Evolutionary conservation across 2,797 vertebrate species (phyloP).

Genomic region (Lophotriccus pileatus): DNA sequence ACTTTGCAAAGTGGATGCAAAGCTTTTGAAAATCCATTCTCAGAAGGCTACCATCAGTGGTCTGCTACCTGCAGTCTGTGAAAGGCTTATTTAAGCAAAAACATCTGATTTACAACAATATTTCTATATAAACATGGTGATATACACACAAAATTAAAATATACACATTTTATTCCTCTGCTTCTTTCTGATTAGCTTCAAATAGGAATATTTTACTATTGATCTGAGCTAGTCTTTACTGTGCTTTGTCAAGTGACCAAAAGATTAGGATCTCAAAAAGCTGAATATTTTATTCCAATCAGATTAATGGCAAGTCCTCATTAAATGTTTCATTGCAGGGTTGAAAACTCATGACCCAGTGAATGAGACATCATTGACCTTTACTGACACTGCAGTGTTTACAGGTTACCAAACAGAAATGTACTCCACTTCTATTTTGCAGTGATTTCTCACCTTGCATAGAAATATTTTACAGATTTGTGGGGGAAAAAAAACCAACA

Average conservation of each 20-base stretch:
- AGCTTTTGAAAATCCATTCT: not conserved
- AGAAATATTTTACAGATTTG: not conserved
- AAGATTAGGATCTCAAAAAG: not conserved
- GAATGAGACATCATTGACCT: not conserved
- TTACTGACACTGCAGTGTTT: not conserved
- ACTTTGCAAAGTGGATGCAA: not conserved
- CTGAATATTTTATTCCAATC: not conserved
- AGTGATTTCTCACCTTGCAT: not conserved
- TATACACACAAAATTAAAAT: not conserved
- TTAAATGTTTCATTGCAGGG: not conserved
- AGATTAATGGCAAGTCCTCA: not conserved
- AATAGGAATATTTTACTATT: not conserved
- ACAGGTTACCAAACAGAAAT: not conserved
- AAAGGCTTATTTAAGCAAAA: not conserved
- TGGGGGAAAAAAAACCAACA: fast-evolving
- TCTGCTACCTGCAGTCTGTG: not conserved
- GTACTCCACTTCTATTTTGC: not conserved
- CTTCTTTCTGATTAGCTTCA: not conserved
- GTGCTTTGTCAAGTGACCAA: not conserved
- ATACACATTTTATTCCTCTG: not conserved
- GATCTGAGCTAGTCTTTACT: not conserved
- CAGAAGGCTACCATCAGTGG: not conserved
- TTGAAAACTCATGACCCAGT: not conserved
- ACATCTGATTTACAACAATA: not conserved
- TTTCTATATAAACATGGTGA: not conserved